Percentiles rank a stretch among this genome's conserved stretches.
These are phyloP conservation scores for Ptychochromis oligacanthus DNA, from an alignment of 2,113 vertebrate species.

Conservation along the genomic window DNA sequence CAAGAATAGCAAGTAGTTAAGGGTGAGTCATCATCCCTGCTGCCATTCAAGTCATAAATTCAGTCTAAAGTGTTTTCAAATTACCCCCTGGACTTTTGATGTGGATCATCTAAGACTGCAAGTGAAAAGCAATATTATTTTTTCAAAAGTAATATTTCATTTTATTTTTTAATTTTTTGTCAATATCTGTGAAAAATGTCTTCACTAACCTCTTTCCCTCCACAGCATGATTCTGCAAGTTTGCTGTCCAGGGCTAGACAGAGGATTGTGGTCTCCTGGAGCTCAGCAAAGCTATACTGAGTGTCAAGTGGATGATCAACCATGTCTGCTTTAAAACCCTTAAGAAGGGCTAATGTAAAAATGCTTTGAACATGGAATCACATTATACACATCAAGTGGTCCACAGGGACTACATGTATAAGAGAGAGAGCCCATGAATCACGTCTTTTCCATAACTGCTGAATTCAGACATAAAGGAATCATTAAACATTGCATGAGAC, in stretches of 20 bases:
- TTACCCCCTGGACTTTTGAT: not conserved
- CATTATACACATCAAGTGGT: constrained; percentile 55
- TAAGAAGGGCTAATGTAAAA: constrained; percentile 45
- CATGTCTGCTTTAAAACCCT: constrained; percentile 44
- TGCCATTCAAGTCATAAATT: constrained; percentile 7
- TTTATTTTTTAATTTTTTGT: constrained; percentile 1
- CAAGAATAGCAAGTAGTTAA: not conserved
- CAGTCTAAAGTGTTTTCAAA: constrained; percentile 1
- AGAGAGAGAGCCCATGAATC: constrained; percentile 17
- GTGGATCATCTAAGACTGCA: not conserved
- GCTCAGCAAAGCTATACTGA: constrained; percentile 27
- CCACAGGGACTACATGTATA: constrained; percentile 30
- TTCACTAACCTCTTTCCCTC: not conserved
- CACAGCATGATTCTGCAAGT: not conserved
- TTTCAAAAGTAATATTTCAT: not conserved
- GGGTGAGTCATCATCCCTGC: not conserved
- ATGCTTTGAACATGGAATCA: constrained; percentile 66
- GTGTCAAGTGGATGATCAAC: constrained; percentile 51
- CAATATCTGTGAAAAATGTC: not conserved
- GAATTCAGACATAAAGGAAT: constrained; percentile 36
- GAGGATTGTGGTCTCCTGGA: constrained; percentile 17
- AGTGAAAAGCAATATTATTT: not conserved
- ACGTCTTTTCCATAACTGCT: constrained; percentile 38
- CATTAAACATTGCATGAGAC: constrained; percentile 15
- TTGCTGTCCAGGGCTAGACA: not conserved